Percentiles rank a stretch among this genome's conserved stretches.
These are phyloP conservation scores for Hemithea aestivaria DNA, from an alignment of 2,888 invertebrate genomes.

Conservation along the genomic window DNA sequence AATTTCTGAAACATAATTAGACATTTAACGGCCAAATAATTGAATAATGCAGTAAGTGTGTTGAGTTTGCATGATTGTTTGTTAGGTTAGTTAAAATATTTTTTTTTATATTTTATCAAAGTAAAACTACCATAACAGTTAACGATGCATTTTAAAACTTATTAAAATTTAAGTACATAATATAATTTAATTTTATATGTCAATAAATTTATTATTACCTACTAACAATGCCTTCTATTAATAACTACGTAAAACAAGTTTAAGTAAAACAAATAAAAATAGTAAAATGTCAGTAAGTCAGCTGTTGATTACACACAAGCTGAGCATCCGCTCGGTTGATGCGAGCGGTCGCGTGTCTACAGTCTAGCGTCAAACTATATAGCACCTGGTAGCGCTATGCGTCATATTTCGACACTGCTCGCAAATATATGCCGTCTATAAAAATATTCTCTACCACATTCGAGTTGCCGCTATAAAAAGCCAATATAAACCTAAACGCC, in stretches of 20 bases:
- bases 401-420: slow-evolving; percentile 47
- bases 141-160: too few species aligned
- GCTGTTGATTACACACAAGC: slow-evolving; percentile 28
- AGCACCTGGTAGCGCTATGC: slow-evolving; percentile 33
- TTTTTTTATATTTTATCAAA: too few species aligned
- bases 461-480: slow-evolving; percentile 66
- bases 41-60: too few species aligned
- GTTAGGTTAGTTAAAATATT: too few species aligned
- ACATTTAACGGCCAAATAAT: too few species aligned
- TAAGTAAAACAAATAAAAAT: slow-evolving; percentile 18
- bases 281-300: slow-evolving; percentile 29
- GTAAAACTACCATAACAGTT: too few species aligned
- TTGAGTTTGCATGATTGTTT: too few species aligned
- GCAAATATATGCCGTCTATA: slow-evolving; percentile 51
- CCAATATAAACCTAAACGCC: slow-evolving; percentile 77
- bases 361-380: slow-evolving; percentile 18
- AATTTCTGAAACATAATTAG: too few species aligned
- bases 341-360: slow-evolving; percentile 19
- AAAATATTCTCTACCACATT: slow-evolving; percentile 57
- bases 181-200: too few species aligned
- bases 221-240: slow-evolving; percentile 2
- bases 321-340: slow-evolving; percentile 11
- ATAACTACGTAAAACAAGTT: slow-evolving; percentile 5
- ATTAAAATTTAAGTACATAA: too few species aligned
- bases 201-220: too few species aligned